Base-by-base conservation (phyloP, 2,797 vertebrate species). In the Falco biarmicus region DNA sequence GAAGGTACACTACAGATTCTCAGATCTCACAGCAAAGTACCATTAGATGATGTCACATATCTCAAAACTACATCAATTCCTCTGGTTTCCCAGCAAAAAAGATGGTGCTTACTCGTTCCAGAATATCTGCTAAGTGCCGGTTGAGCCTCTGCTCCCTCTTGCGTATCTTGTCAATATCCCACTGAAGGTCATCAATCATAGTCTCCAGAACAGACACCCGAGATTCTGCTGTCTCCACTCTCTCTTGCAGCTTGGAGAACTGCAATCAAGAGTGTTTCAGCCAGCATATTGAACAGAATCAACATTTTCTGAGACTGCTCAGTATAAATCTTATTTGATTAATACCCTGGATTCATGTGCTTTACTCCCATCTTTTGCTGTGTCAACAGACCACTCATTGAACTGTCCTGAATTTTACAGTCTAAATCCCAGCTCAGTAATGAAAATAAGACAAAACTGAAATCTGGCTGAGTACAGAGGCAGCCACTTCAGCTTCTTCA, bases 111-210 rank as follows among this genome's bases (percentile, higher is more conserved):
- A 99, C 99, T 97, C 99, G 98, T 91, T 99, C 99, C 48, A 99
- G 98, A 87, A 99, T 99, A 32, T 99, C 99, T 4, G 97, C 99
- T 76, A 99, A 97, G 94, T 99, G 99, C 6, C 99, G 98, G 71
- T 99, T 99, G 57, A 99, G 98, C 11, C 99, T 97, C 95, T 99
- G 99, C 89, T 99, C 99, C 64, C 99, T 96, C 41, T 99, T 99
- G 11, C 99, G 98, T 95, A 99, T 99, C 97, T 99, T 99, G 97
- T 99, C 99, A 91, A 99, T 99, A 97, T 99, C 99, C 99, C 99
- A 99, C 96, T 99, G 99, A 25, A 99, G 97, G 96, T 99, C 99
- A 88, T 99, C 99, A 20, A 99, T 99, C 93, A 99, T 98, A 54
- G 98, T 98, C 96, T 99, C 99, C 70, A 99, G 97, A 97, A 99